phyloP scores from a whole-genome alignment of 2,888 invertebrate genomes.

The Erpobdella octoculata region DNA sequence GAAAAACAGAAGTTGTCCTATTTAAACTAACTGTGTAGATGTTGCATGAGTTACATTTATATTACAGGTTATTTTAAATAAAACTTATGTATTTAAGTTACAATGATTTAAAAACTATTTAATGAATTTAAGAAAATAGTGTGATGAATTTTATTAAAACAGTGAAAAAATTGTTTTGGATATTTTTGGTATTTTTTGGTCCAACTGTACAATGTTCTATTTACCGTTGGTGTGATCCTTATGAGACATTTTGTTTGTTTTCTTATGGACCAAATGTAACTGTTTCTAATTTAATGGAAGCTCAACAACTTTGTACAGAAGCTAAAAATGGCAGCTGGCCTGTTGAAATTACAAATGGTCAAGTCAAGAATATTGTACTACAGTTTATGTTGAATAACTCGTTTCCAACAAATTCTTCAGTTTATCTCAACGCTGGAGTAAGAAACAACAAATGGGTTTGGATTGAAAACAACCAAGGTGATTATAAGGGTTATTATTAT shows the following conservation, averaged over 20 bases:
- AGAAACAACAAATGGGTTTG: neutral
- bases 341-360: neutral
- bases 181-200: no score
- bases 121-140: no score
- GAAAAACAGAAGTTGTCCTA: no score
- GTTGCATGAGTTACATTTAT: no score
- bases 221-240: neutral
- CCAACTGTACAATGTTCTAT: no score
- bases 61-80: no score
- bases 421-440: neutral
- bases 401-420: neutral
- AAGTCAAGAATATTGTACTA: neutral
- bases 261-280: slow-evolving; percentile 6
- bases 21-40: no score
- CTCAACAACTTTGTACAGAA: neutral
- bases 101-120: no score
- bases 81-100: no score
- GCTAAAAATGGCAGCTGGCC: neutral
- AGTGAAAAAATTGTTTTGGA: no score
- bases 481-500: no score
- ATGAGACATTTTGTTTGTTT: neutral
- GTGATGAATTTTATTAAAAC: no score
- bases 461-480: neutral
- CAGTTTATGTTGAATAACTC: neutral
- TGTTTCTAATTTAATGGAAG: neutral